phyloP scores from a whole-genome alignment of 2,797 vertebrate genomes.

The Eulemur albifrons region DNA sequence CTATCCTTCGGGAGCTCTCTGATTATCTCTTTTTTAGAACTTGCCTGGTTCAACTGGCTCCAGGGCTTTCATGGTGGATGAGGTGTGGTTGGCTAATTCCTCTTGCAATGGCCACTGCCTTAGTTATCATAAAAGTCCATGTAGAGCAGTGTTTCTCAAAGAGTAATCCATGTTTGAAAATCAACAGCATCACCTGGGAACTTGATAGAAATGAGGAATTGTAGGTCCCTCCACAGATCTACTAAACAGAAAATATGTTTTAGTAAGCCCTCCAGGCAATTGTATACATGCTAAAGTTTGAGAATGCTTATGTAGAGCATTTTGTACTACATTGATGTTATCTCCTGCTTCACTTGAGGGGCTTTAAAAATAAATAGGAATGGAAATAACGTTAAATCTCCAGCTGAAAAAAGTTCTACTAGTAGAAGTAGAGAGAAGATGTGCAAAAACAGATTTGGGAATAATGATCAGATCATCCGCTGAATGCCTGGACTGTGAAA shows the following conservation, averaged over 20 bases:
- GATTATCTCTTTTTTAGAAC: not conserved
- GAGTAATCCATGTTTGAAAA: not conserved
- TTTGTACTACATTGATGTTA: not conserved
- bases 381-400: not conserved
- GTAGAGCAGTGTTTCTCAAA: not conserved
- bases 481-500: not conserved
- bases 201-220: not conserved
- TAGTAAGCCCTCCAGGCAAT: not conserved
- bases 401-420: not conserved
- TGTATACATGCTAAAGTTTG: not conserved
- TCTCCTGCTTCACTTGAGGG: not conserved
- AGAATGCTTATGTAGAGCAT: not conserved
- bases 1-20: not conserved
- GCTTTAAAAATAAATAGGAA: not conserved
- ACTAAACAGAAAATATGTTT: not conserved
- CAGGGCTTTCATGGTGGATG: not conserved
- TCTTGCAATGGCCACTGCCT: not conserved
- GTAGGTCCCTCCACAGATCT: not conserved
- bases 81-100: not conserved
- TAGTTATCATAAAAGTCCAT: not conserved
- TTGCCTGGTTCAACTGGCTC: not conserved
- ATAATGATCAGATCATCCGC: not conserved
- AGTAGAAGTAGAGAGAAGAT: not conserved
- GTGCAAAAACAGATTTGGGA: not conserved
- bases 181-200: not conserved